These are phyloP conservation scores for Amphiprion clarkii DNA, from an alignment of 2,797 vertebrate genomes.

Conservation along the genomic window DNA sequence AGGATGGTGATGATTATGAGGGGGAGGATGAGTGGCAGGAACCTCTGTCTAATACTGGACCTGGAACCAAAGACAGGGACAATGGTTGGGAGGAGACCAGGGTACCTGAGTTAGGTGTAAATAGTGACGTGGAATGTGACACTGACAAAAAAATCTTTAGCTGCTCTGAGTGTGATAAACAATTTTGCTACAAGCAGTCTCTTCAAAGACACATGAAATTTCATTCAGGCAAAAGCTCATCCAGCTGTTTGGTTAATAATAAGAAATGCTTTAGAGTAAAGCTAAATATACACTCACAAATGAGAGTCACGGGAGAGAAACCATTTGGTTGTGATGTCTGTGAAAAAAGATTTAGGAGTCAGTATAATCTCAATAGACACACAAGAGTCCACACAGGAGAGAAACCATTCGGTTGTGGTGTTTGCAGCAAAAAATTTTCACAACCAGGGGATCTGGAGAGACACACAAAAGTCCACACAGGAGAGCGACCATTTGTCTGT, in stretches of 20 bases:
- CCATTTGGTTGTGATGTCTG: background rate
- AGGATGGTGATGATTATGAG: background rate
- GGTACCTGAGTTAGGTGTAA: background rate
- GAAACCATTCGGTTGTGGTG: background rate
- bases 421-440: background rate
- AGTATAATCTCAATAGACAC: background rate
- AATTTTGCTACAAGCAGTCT: slow-evolving; percentile 4
- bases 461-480: background rate
- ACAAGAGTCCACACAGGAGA: background rate
- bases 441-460: background rate
- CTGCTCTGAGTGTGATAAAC: slow-evolving; percentile 2
- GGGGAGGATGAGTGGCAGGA: slow-evolving; percentile 9
- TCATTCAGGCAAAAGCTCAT: background rate
- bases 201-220: slow-evolving; percentile 11
- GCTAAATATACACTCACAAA: background rate
- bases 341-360: background rate
- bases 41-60: background rate
- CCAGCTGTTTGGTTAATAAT: background rate
- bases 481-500: background rate
- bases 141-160: background rate
- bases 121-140: rapidly evolving
- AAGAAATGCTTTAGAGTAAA: background rate
- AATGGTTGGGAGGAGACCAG: too few species aligned
- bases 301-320: slow-evolving; percentile 8
- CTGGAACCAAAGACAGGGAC: slow-evolving; percentile 6